Conservation (phyloP, 2,888 invertebrate genomes). For the Drosophila eohydei region DNA sequence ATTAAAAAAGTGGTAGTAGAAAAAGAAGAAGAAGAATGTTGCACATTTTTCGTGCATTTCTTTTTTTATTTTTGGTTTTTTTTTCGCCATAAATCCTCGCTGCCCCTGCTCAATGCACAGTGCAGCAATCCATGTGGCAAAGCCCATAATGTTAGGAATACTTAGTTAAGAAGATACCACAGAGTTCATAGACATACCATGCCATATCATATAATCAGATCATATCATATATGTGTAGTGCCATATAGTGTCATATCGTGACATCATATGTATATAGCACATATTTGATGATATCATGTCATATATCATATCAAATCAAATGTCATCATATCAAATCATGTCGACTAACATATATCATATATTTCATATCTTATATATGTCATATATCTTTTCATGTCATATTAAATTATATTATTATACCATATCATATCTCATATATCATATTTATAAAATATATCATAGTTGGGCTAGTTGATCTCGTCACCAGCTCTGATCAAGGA, state of each 20-base stretch:
- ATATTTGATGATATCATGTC: neutral
- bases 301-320: neutral
- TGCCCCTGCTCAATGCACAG: neutral
- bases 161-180: neutral
- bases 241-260: no score
- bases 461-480: no score
- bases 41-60: conserved; percentile 11
- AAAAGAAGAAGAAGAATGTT: conserved; percentile 2
- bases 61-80: conserved; percentile 17
- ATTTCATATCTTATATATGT: neutral
- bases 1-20: conserved; percentile 3
- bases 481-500: no score
- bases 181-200: neutral
- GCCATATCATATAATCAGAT: no score
- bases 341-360: neutral
- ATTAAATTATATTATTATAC: neutral
- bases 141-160: neutral
- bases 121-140: neutral
- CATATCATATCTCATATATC: neutral
- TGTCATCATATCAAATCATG: neutral
- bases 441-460: neutral
- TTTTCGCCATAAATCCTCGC: conserved; percentile 40
- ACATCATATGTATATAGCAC: no score
- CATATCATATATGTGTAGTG: no score
- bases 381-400: neutral